Percentiles rank a stretch among this genome's conserved stretches.
Evolutionary conservation across 2,888 invertebrate species (phyloP).

Genomic region (Noctua comes): DNA sequence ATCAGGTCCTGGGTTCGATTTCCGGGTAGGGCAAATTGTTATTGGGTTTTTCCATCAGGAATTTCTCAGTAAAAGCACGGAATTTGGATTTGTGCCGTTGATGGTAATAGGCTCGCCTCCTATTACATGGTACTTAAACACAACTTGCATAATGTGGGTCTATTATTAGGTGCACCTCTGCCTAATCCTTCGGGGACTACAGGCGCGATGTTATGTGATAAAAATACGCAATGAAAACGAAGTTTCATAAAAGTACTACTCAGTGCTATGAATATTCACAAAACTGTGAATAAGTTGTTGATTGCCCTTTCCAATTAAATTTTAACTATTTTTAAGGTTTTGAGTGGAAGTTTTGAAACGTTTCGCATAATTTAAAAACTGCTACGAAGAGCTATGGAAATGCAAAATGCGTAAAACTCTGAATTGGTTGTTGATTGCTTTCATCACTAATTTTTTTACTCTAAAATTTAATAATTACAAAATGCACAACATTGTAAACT

Average conservation of each 20-base stretch:
- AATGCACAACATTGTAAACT: background rate
- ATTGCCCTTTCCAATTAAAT: background rate
- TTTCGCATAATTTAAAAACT: background rate
- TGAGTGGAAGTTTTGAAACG: background rate
- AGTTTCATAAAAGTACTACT: constrained; percentile 7
- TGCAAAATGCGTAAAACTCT: background rate
- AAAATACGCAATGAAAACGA: background rate
- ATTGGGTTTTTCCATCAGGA: no score
- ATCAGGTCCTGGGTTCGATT: no score
- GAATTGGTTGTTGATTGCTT: background rate
- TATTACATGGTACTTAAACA: background rate
- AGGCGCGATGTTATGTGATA: no score
- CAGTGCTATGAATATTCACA: background rate
- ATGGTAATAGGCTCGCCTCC: background rate
- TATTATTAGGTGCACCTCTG: no score
- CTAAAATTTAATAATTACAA: background rate
- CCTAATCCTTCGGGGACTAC: no score
- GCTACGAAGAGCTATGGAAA: background rate
- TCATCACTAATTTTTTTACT: background rate
- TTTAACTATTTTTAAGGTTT: background rate
- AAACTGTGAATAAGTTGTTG: constrained; percentile 5
- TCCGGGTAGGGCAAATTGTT: no score
- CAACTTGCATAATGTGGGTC: background rate
- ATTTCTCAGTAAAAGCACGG: background rate
- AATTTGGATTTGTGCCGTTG: background rate